Conservation (phyloP, 2,797 vertebrate genomes). For the Sternotherus odoratus region DNA sequence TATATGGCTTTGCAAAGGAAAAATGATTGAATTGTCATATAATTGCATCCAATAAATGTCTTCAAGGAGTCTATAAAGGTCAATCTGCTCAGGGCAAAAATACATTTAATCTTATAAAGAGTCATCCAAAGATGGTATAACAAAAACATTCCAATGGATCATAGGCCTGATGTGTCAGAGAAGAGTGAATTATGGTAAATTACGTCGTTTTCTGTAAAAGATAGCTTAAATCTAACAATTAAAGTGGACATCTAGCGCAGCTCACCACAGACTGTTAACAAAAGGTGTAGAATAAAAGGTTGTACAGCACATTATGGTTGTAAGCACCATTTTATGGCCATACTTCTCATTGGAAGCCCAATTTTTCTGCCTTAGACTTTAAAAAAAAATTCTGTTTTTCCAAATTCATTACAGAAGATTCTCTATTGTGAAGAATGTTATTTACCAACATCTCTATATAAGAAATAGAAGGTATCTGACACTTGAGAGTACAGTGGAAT, state of each 20-base stretch:
- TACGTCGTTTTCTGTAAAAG: constrained; percentile 8
- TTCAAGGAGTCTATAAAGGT: constrained; percentile 22
- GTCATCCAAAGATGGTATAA: neutral
- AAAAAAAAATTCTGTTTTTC: constrained; percentile 2
- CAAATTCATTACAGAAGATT: constrained; percentile 1
- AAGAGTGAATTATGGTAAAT: neutral
- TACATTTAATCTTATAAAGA: neutral
- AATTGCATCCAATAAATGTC: constrained; percentile 5
- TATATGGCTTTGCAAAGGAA: neutral
- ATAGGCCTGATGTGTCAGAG: constrained; percentile 1
- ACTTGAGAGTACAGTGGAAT: neutral
- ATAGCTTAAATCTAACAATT: neutral
- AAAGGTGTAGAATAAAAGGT: neutral
- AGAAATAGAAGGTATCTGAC: neutral
- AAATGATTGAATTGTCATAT: neutral
- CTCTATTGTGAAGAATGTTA: constrained; percentile 37
- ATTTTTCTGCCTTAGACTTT: neutral
- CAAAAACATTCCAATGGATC: neutral
- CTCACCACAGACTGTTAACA: neutral
- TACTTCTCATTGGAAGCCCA: neutral
- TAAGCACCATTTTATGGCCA: constrained; percentile 26
- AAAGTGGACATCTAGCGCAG: neutral
- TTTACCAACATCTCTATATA: neutral
- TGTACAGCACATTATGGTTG: neutral
- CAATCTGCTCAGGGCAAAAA: constrained; percentile 5